These are phyloP conservation scores for Phalanger gymnotis DNA, from an alignment of 2,797 vertebrate species.

Conservation along the genomic window DNA sequence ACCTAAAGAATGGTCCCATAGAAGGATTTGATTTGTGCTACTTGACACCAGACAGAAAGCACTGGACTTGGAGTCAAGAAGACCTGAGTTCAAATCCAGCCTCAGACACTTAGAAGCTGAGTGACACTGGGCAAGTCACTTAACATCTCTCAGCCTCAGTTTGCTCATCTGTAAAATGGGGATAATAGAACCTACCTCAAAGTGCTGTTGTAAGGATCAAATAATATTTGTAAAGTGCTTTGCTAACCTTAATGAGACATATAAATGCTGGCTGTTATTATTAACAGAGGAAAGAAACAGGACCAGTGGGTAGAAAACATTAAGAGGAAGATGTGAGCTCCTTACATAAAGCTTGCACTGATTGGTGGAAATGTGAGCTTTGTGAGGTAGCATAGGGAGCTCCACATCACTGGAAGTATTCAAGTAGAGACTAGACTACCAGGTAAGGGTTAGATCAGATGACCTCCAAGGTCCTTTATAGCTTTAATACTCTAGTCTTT, in stretches of 20 bases:
- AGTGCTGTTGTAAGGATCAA: not conserved
- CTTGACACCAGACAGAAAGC: not conserved
- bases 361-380: not conserved
- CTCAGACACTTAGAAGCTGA: not conserved
- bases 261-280: not conserved
- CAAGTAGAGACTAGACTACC: not conserved
- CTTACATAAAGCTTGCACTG: not conserved
- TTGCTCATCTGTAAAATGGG: not conserved
- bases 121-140: not conserved
- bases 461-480: not conserved
- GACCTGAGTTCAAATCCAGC: not conserved
- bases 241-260: not conserved
- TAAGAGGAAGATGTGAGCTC: not conserved
- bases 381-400: not conserved
- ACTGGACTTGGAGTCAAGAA: not conserved
- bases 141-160: not conserved
- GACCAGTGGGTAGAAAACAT: not conserved
- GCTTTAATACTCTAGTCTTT: not conserved
- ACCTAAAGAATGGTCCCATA: not conserved
- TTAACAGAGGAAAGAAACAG: not conserved
- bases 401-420: not conserved
- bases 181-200: not conserved
- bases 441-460: not conserved
- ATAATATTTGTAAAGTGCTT: not conserved
- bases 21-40: not conserved